Evolutionary conservation across 2,888 invertebrate genomes (phyloP).

Genomic region (Xylota sylvarum): DNA sequence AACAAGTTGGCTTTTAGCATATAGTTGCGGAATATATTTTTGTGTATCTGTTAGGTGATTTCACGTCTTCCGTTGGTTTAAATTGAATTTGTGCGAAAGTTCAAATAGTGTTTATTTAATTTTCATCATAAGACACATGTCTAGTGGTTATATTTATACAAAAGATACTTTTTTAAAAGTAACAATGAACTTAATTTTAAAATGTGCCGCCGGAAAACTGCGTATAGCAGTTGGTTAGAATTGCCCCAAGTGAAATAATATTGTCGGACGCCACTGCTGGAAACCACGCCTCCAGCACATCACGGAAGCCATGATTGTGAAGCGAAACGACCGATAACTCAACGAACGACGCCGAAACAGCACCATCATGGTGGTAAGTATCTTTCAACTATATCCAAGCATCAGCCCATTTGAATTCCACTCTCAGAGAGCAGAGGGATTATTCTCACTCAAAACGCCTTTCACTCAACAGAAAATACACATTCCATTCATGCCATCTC

Average conservation of each 20-base stretch:
- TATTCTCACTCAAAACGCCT: constrained; percentile 66
- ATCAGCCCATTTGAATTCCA: constrained; percentile 57
- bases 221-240: not conserved
- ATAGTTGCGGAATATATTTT: constrained; percentile 54
- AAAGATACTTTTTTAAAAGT: constrained; percentile 17
- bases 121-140: not conserved
- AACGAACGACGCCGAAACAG: constrained; percentile 79
- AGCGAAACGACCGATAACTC: constrained; percentile 83
- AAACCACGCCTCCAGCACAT: constrained; percentile 81
- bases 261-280: constrained; percentile 80
- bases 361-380: constrained; percentile 74
- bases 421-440: constrained; percentile 40
- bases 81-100: not conserved
- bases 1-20: constrained; percentile 45
- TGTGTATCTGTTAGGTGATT: constrained; percentile 34
- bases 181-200: not conserved
- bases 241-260: not conserved
- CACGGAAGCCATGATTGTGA: constrained; percentile 85
- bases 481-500: constrained; percentile 41
- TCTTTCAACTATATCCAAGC: constrained; percentile 77
- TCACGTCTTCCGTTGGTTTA: not conserved
- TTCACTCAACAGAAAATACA: constrained; percentile 58
- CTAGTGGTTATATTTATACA: not conserved
- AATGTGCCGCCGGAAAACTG: constrained; percentile 27
- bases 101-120: not conserved